Evolutionary conservation across 2,113 vertebrate genomes (phyloP).

Genomic region (Sciurus niger): DNA sequence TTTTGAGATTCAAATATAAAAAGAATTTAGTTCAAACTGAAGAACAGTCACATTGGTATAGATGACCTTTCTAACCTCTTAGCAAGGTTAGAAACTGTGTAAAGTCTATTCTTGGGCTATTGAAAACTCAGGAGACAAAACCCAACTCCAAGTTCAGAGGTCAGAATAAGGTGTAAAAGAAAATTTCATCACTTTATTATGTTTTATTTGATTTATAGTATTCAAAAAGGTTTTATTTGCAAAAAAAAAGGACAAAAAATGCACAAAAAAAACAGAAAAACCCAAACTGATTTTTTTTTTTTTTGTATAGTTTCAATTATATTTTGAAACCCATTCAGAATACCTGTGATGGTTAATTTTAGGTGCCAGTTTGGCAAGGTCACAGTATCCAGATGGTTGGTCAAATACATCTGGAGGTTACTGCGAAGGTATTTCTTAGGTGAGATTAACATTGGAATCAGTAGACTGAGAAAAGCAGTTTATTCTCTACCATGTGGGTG

Average conservation of each 20-base stretch:
- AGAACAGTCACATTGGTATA: neutral
- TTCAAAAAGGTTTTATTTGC: neutral
- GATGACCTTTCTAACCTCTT: neutral
- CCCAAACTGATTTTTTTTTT: neutral
- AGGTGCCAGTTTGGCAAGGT: neutral
- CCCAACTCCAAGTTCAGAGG: neutral
- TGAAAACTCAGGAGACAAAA: neutral
- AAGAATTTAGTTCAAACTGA: neutral
- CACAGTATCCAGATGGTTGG: neutral
- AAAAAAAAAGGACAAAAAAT: neutral
- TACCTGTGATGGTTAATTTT: neutral
- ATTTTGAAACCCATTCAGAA: slow-evolving; percentile 17
- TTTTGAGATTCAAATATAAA: slow-evolving; percentile 4
- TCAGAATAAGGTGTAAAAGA: neutral
- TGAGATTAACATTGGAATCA: neutral
- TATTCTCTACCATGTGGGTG: neutral
- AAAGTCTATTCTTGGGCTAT: neutral
- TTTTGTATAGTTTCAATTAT: neutral
- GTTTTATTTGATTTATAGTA: neutral
- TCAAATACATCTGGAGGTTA: neutral
- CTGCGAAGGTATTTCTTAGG: neutral
- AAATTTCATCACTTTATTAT: slow-evolving; percentile 25
- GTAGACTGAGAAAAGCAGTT: neutral
- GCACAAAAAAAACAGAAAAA: too few species aligned
- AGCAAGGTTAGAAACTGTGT: neutral